Evolutionary conservation across 1,140 invertebrate species (phyloP).

Genomic region (Hormaphis cornu): DNA sequence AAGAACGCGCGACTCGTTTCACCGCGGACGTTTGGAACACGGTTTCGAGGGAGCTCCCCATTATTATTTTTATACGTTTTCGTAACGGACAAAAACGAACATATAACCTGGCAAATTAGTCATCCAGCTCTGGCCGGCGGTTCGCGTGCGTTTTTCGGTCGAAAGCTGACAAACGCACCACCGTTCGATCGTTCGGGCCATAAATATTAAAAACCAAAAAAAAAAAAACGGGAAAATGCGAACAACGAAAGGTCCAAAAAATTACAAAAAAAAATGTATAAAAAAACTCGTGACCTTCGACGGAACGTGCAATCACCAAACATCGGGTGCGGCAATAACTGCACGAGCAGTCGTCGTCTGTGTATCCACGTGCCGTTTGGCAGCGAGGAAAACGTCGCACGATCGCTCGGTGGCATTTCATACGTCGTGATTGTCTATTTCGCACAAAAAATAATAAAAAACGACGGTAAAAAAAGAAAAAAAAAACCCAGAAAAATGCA

Average conservation of each 20-base stretch:
- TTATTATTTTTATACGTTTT: no score
- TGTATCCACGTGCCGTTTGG: no score
- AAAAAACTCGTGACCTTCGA: background rate
- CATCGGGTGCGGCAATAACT: no score
- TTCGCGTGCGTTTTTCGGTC: conserved; percentile 5
- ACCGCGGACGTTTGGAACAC: no score
- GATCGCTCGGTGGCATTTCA: no score
- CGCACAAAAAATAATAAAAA: background rate
- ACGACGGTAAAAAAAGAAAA: no score
- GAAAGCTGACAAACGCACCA: conserved; percentile 22
- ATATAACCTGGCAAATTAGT: background rate
- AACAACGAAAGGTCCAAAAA: no score
- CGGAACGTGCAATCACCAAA: no score
- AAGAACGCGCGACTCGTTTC: no score
- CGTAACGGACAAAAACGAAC: background rate
- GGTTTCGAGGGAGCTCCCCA: no score
- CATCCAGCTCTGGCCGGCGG: background rate
- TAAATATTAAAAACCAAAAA: conserved; percentile 1
- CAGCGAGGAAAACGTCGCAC: background rate
- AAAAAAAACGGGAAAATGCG: background rate
- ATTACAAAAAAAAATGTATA: background rate
- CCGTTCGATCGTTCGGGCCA: background rate
- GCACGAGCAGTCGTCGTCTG: no score
- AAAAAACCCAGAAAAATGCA: no score
- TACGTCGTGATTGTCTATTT: conserved; percentile 15